Evolutionary conservation across 2,888 invertebrate genomes (phyloP).

Genomic region (Heliconius ethilla): DNA sequence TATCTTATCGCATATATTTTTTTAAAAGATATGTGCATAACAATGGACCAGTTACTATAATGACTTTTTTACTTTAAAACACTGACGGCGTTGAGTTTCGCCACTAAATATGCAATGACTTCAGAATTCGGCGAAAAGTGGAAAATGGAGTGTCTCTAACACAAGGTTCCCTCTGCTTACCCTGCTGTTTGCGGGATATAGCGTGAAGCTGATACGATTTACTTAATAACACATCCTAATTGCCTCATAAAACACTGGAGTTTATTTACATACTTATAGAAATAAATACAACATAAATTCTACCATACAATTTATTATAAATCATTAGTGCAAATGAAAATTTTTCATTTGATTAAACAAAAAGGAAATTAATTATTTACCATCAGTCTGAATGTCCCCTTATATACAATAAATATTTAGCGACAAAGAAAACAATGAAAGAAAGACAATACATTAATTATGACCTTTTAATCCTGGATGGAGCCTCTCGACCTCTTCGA

Average conservation of each 20-base stretch:
- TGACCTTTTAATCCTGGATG: slow-evolving; percentile 18
- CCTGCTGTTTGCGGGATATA: too few species aligned
- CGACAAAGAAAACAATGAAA: slow-evolving; percentile 28
- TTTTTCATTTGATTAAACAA: slow-evolving; percentile 1
- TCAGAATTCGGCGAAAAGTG: too few species aligned
- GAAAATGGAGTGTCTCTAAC: too few species aligned
- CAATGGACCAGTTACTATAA: too few species aligned
- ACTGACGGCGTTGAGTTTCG: neutral
- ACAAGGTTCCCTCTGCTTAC: too few species aligned
- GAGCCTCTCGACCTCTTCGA: slow-evolving; percentile 1
- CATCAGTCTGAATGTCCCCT: slow-evolving; percentile 16
- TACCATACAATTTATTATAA: neutral
- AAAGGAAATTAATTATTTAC: slow-evolving; percentile 25
- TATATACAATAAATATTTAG: slow-evolving; percentile 17
- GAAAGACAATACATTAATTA: slow-evolving; percentile 28
- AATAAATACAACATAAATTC: neutral
- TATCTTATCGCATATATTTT: too few species aligned
- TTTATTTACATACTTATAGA: too few species aligned
- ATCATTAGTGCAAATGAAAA: neutral
- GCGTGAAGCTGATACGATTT: too few species aligned
- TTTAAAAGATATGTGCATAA: too few species aligned
- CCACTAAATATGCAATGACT: too few species aligned
- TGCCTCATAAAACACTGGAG: neutral
- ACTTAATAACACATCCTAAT: neutral
- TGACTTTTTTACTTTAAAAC: too few species aligned